Evolutionary conservation across 2,113 vertebrate species (phyloP).

Genomic region (Smithornis capensis): DNA sequence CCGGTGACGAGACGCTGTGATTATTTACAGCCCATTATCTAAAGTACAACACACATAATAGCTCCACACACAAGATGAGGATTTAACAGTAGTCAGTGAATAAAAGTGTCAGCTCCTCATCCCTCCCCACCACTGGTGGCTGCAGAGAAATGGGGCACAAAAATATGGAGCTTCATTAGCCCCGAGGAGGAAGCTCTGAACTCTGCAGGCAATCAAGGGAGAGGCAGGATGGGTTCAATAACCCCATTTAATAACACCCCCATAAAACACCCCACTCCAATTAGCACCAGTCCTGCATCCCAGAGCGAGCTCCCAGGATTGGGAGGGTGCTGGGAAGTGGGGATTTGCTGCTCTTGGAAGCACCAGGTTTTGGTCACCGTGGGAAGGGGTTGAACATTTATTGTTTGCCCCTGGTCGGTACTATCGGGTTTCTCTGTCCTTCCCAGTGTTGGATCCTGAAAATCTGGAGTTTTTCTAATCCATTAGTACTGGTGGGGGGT

Average conservation of each 20-base stretch:
- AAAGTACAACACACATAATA: neutral
- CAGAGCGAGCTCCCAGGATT: too few species aligned
- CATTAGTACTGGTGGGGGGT: rapidly evolving
- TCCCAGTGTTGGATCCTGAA: neutral
- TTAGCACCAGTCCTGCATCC: neutral
- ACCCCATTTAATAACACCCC: neutral
- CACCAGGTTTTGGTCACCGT: neutral
- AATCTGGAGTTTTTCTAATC: neutral
- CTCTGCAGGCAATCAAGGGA: neutral
- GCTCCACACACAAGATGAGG: neutral
- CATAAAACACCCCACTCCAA: neutral
- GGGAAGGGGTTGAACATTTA: neutral
- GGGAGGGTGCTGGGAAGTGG: rapidly evolving
- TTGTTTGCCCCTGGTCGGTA: neutral
- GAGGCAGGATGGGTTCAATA: neutral
- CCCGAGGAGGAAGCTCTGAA: neutral
- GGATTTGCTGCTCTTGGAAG: neutral
- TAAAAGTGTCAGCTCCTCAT: neutral
- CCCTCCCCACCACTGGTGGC: neutral
- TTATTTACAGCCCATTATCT: neutral
- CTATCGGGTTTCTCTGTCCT: neutral
- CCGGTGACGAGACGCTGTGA: neutral
- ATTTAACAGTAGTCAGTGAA: slow-evolving; percentile 35
- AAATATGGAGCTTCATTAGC: neutral
- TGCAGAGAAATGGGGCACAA: neutral